Conservation (phyloP, 2,113 vertebrate genomes). For the Paracanthobrama guichenoti region DNA sequence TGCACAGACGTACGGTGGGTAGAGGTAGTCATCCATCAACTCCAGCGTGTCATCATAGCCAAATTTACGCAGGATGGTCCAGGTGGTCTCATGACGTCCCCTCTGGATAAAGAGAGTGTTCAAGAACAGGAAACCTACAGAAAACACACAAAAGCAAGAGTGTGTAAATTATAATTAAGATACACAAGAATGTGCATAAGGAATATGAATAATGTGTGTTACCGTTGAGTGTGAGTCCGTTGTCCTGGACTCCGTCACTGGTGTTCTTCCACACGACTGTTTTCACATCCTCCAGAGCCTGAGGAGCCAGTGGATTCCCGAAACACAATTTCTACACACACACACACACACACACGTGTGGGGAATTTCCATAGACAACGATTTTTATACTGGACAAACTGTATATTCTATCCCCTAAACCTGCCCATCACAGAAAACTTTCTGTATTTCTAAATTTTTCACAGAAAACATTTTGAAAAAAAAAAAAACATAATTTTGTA, state of each 20-base stretch:
- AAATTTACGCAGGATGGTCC: constrained; percentile 93
- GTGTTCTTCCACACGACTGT: constrained; percentile 95
- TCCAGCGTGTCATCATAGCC: constrained; percentile 89
- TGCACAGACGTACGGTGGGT: constrained; percentile 79
- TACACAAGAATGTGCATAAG: too few species aligned
- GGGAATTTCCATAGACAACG: too few species aligned
- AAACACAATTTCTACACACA: constrained; percentile 87
- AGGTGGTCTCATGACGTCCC: constrained; percentile 96
- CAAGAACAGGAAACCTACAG: constrained; percentile 92
- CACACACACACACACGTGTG: too few species aligned
- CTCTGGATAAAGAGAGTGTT: constrained; percentile 96
- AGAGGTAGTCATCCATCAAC: constrained; percentile 87
- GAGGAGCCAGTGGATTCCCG: constrained; percentile 91
- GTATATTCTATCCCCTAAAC: too few species aligned
- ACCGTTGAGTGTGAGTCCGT: constrained; percentile 90
- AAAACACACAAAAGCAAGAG: background rate
- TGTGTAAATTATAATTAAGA: background rate
- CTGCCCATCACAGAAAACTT: too few species aligned
- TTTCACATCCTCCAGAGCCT: constrained; percentile 96
- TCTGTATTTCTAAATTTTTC: too few species aligned
- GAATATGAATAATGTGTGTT: constrained; percentile 4
- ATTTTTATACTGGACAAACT: too few species aligned
- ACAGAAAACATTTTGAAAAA: too few species aligned
- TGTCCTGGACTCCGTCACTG: constrained; percentile 84
- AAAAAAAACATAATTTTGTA: too few species aligned